phyloP scores from a whole-genome alignment of 2,113 vertebrate genomes.

The Picathartes gymnocephalus region DNA sequence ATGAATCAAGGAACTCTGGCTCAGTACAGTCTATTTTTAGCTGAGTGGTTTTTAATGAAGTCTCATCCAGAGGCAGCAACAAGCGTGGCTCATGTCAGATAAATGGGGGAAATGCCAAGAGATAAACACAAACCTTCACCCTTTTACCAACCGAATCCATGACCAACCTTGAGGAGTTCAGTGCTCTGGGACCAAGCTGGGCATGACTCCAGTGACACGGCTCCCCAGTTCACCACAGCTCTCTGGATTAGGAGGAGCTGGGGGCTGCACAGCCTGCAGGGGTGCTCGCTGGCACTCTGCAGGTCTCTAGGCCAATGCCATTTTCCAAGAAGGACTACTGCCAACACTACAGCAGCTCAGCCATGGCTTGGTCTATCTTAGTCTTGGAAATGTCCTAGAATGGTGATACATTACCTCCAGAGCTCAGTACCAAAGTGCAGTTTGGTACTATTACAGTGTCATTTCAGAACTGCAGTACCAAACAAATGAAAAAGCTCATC shows the following conservation, averaged over 20 bases:
- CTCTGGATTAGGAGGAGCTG: background rate
- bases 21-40: background rate
- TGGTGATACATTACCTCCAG: background rate
- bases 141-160: accelerated
- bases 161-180: background rate
- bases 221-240: background rate
- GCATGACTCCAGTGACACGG: background rate
- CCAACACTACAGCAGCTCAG: background rate
- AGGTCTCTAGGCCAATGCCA: background rate
- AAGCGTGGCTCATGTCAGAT: background rate
- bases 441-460: background rate
- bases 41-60: slow-evolving; percentile 6
- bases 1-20: background rate
- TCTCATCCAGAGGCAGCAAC: background rate
- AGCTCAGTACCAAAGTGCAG: background rate
- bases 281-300: background rate
- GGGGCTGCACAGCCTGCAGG: background rate
- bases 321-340: background rate
- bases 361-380: background rate
- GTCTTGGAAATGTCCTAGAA: background rate
- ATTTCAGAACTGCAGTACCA: background rate
- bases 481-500: background rate
- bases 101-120: background rate
- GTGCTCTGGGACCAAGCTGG: background rate
- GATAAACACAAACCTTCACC: background rate